Evolutionary conservation across 2,888 invertebrate species (phyloP).

Genomic region (Ryuthela nishihirai): DNA sequence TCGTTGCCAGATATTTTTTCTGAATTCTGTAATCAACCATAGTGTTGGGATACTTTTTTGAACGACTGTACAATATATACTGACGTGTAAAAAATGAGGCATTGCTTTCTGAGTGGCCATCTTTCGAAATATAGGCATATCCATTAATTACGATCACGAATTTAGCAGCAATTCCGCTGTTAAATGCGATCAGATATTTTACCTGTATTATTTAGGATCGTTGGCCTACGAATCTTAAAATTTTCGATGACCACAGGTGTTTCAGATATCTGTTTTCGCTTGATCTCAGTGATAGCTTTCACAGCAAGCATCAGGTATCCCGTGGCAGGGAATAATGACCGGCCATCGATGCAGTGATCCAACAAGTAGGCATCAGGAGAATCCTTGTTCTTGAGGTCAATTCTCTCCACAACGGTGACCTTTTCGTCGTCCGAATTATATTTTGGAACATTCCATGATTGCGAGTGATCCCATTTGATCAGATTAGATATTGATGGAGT

Average conservation of each 20-base stretch:
- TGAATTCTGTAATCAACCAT: too few relatives aligned
- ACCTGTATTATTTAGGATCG: constrained; percentile 72
- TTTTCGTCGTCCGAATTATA: too few relatives aligned
- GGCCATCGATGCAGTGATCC: constrained; percentile 61
- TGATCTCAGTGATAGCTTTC: constrained; percentile 62
- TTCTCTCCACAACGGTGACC: constrained; percentile 68
- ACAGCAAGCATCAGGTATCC: constrained; percentile 64
- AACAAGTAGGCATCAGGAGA: constrained; percentile 58
- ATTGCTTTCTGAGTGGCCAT: too few relatives aligned
- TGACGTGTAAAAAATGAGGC: too few relatives aligned
- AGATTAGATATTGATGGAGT: constrained; percentile 85
- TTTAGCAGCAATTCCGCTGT: too few relatives aligned
- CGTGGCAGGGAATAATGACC: constrained; percentile 56
- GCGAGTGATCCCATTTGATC: constrained; percentile 88
- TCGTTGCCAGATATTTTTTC: too few relatives aligned
- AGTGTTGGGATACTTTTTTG: too few relatives aligned
- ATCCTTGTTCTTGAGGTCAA: constrained; percentile 56
- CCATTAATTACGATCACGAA: too few relatives aligned
- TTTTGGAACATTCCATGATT: constrained; percentile 80
- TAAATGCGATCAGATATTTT: too few relatives aligned
- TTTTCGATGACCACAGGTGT: constrained; percentile 83
- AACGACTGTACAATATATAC: too few relatives aligned
- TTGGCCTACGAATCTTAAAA: constrained; percentile 86
- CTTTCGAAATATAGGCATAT: too few relatives aligned
- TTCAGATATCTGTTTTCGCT: constrained; percentile 56